These are phyloP conservation scores for Anas flavirostris DNA, from an alignment of 2,797 vertebrate species.

Conservation along the genomic window DNA sequence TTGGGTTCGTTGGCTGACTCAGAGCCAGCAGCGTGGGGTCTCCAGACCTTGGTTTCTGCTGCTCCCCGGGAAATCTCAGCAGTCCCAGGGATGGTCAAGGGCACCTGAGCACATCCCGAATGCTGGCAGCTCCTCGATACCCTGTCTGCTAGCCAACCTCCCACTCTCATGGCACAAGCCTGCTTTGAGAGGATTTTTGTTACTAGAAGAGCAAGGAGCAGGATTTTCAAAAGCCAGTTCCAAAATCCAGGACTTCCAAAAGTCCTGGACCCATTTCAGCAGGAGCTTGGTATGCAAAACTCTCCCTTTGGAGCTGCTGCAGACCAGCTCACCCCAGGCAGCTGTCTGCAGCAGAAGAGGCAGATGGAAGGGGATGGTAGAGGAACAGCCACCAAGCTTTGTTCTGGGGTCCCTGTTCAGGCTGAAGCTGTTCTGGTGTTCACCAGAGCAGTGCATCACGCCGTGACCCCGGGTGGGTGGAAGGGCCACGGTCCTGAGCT, in stretches of 20 bases:
- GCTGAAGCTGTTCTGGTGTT: not conserved
- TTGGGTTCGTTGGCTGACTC: not conserved
- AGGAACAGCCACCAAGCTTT: not conserved
- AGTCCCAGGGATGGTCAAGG: not conserved
- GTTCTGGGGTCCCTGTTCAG: not conserved
- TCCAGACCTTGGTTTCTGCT: not conserved
- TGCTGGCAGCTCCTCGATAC: not conserved
- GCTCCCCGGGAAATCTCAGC: not conserved
- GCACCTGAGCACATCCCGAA: not conserved
- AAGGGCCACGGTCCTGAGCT: not conserved
- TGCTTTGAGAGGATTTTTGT: not conserved
- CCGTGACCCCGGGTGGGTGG: not conserved
- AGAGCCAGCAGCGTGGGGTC: not conserved
- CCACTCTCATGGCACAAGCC: not conserved
- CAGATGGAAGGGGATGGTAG: accelerated
- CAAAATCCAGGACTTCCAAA: not conserved
- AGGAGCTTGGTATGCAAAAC: not conserved
- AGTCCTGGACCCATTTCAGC: not conserved
- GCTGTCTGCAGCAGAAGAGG: not conserved
- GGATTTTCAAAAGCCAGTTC: not conserved
- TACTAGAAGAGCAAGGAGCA: not conserved
- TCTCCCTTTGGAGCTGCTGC: not conserved
- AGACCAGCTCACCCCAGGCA: not conserved
- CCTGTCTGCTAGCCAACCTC: not conserved
- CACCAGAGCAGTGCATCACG: not conserved